Evolutionary conservation across 2,888 invertebrate genomes (phyloP).

Genomic region (Netelia inedita): DNA sequence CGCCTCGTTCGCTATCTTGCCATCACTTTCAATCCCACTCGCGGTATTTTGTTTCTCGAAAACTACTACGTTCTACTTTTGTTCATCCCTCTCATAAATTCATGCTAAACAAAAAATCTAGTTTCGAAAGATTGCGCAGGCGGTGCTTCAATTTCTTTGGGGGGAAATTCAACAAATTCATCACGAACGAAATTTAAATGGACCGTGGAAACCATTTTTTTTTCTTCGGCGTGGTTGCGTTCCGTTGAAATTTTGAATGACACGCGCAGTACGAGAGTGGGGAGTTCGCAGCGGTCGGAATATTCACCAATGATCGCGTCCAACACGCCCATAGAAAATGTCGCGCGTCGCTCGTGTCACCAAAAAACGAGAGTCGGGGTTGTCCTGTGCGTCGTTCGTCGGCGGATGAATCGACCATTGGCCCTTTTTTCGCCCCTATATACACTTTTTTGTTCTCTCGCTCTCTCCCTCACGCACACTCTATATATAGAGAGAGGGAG

Average conservation of each 20-base stretch:
- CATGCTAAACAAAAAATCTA: neutral
- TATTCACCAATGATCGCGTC: constrained; percentile 57
- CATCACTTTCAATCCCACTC: neutral
- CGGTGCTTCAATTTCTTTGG: too few species aligned
- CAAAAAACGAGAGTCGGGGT: constrained; percentile 43
- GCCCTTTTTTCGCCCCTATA: constrained; percentile 38
- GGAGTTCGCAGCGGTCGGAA: constrained; percentile 37
- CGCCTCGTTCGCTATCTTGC: neutral
- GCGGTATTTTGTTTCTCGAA: neutral
- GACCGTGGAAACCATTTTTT: constrained; percentile 22
- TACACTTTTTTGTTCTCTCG: neutral
- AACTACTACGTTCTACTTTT: neutral
- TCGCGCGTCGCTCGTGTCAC: constrained; percentile 60
- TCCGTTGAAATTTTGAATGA: constrained; percentile 26
- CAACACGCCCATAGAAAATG: constrained; percentile 65
- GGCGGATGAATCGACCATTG: constrained; percentile 58
- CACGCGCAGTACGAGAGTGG: constrained; percentile 29
- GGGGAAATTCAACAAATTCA: neutral
- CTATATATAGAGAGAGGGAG: neutral
- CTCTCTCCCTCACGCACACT: neutral
- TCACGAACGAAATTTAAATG: neutral
- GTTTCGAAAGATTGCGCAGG: too few species aligned
- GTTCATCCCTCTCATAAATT: neutral
- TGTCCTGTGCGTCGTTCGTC: constrained; percentile 50
- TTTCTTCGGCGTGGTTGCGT: neutral